Conservation (phyloP, 2,888 invertebrate genomes). For the Prionchulus punctatus region DNA sequence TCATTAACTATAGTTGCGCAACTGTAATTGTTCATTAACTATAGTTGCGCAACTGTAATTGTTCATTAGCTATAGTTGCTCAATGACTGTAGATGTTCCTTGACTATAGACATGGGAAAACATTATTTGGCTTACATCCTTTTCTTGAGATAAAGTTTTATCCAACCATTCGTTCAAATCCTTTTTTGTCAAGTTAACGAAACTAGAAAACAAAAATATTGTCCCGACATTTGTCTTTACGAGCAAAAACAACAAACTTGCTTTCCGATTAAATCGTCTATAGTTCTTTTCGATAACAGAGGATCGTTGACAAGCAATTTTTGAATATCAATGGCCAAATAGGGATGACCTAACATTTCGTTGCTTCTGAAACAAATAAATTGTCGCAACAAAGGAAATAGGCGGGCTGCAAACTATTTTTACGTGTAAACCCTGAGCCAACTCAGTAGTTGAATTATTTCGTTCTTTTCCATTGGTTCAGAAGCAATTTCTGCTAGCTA, state of each 20-base stretch:
- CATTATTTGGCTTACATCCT: conserved; percentile 41
- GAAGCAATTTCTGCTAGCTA: conserved; percentile 69
- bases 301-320: conserved; percentile 47
- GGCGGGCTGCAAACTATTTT: conserved; percentile 11
- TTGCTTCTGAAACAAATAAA: conserved; percentile 45
- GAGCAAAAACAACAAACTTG: background rate
- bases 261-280: conserved; percentile 51
- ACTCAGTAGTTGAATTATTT: conserved; percentile 76
- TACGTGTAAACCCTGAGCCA: conserved; percentile 77
- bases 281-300: conserved; percentile 53
- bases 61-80: too few species aligned
- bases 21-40: too few species aligned
- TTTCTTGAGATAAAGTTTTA: conserved; percentile 74
- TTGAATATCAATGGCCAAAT: conserved; percentile 50
- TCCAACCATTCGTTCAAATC: conserved; percentile 72
- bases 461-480: conserved; percentile 79
- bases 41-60: too few species aligned
- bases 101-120: too few species aligned
- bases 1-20: too few species aligned
- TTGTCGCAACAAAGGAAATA: background rate
- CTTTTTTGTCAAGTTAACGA: conserved; percentile 22
- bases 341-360: conserved; percentile 72
- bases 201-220: conserved; percentile 15
- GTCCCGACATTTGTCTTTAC: background rate
- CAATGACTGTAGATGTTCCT: too few species aligned